Conservation (phyloP, 2,888 invertebrate species). For the Machimus rusticus region DNA sequence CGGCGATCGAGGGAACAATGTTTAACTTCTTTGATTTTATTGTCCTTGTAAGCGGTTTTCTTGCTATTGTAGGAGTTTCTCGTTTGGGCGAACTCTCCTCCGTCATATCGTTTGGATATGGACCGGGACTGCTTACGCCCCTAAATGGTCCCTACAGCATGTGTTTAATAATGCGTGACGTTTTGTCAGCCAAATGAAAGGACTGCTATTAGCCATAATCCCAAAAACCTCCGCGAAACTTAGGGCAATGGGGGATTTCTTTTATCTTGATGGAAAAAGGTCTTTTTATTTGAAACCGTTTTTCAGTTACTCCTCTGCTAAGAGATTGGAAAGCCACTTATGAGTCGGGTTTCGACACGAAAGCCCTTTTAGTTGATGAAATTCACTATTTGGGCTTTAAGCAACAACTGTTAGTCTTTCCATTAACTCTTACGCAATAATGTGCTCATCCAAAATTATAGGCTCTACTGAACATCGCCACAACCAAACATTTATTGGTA, state of each 20-base stretch:
- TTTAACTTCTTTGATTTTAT: slow-evolving; percentile 44
- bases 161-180: slow-evolving; percentile 40
- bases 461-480: background rate
- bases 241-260: slow-evolving; percentile 15
- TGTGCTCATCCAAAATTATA: background rate
- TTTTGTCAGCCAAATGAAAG: slow-evolving; percentile 42
- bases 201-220: slow-evolving; percentile 39
- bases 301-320: background rate
- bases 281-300: slow-evolving; percentile 25
- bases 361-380: slow-evolving; percentile 34
- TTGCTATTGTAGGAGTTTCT: slow-evolving; percentile 22
- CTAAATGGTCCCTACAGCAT: slow-evolving; percentile 34
- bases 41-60: slow-evolving; percentile 43
- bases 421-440: background rate
- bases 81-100: background rate
- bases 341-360: slow-evolving; percentile 20
- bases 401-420: slow-evolving; percentile 3
- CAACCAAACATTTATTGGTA: background rate
- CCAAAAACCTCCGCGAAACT: background rate
- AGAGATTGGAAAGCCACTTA: slow-evolving; percentile 34
- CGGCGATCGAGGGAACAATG: slow-evolving; percentile 3
- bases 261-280: slow-evolving; percentile 31
- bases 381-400: slow-evolving; percentile 5
- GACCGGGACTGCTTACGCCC: background rate
- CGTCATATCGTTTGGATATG: background rate